Evolutionary conservation across 2,113 vertebrate species (phyloP).

Genomic region (Leptobrachium leishanense): DNA sequence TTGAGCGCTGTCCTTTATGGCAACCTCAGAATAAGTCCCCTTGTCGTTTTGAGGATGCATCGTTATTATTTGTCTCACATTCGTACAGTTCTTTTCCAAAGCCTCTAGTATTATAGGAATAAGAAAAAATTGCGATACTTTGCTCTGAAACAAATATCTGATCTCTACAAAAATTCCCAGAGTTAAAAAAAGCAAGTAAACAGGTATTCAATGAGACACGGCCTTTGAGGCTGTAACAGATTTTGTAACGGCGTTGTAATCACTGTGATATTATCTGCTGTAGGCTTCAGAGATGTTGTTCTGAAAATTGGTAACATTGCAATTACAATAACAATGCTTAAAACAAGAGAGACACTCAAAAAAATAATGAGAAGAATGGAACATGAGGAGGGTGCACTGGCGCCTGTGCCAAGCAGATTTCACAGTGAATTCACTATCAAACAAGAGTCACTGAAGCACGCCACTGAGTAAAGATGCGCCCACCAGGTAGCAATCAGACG

Average conservation of each 20-base stretch:
- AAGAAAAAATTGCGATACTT: too few relatives aligned
- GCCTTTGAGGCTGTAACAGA: background rate
- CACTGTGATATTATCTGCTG: slow-evolving; percentile 1
- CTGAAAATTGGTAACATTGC: background rate
- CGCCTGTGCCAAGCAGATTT: background rate
- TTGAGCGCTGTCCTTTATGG: too few relatives aligned
- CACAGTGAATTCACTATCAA: background rate
- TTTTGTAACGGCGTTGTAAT: background rate
- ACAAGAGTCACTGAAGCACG: background rate
- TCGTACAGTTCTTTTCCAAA: too few relatives aligned
- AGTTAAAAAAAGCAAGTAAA: background rate
- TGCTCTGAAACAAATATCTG: too few relatives aligned
- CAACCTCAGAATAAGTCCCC: too few relatives aligned
- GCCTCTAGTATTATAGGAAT: too few relatives aligned
- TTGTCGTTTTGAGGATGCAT: too few relatives aligned
- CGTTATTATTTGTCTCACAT: too few relatives aligned
- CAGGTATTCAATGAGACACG: background rate
- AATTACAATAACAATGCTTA: slow-evolving; percentile 1
- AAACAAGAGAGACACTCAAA: background rate
- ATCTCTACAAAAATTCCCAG: background rate
- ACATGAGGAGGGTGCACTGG: background rate
- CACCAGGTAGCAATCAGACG: background rate
- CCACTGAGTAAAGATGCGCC: background rate
- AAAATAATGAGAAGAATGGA: background rate
- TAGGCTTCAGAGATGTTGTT: background rate